Evolutionary conservation across 2,113 vertebrate genomes (phyloP).

Genomic region (Nerophis ophidion): DNA sequence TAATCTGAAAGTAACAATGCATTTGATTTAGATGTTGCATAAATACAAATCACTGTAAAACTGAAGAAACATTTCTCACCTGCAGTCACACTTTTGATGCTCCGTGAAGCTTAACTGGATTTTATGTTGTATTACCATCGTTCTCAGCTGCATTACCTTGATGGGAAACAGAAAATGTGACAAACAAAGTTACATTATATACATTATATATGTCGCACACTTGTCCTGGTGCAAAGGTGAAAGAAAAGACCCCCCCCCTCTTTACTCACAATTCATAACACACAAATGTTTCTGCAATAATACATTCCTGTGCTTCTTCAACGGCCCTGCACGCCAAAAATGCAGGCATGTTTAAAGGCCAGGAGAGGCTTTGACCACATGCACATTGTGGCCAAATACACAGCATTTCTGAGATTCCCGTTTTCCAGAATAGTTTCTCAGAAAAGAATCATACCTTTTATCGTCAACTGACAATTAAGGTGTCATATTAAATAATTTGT

Average conservation of each 20-base stretch:
- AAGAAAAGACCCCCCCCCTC: background rate
- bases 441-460: no score
- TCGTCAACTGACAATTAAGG: no score
- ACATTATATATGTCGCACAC: constrained; percentile 1
- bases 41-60: background rate
- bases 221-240: background rate
- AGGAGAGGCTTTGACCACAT: constrained; percentile 12
- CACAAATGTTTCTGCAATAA: constrained; percentile 3
- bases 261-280: background rate
- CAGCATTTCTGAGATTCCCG: constrained; percentile 31
- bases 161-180: constrained; percentile 25
- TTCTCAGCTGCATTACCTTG: constrained; percentile 57
- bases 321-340: background rate
- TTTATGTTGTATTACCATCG: constrained; percentile 35
- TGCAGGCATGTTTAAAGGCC: background rate
- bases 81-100: constrained; percentile 65
- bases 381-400: constrained; percentile 21
- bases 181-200: constrained; percentile 8
- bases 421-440: no score
- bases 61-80: constrained; percentile 39
- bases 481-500: no score
- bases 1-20: constrained; percentile 69
- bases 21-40: background rate
- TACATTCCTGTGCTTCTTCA: background rate
- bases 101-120: constrained; percentile 60